A percentile compares a stretch with the other conserved stretches of the same genome.
These are phyloP conservation scores for Nibea coibor DNA, from an alignment of 2,113 vertebrate species.

Conservation along the genomic window DNA sequence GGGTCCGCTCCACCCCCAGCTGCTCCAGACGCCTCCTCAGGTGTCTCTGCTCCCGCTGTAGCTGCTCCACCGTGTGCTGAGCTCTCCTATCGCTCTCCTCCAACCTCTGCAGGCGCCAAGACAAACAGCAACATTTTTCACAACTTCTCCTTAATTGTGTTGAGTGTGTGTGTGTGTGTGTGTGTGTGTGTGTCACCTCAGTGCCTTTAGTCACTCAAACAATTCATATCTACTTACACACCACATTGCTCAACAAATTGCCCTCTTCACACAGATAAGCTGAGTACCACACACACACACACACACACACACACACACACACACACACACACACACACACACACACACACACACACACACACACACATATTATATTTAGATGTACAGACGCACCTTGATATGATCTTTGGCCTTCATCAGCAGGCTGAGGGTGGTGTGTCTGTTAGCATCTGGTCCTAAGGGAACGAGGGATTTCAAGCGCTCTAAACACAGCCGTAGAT, in stretches of 20 bases:
- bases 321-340: not conserved
- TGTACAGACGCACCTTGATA: constrained; percentile 88
- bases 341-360: not conserved
- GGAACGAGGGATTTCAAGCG: constrained; percentile 94
- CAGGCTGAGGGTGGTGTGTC: constrained; percentile 94
- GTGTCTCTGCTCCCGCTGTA: constrained; percentile 93
- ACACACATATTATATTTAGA: too few species aligned
- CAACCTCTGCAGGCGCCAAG: constrained; percentile 84
- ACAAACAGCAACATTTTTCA: too few species aligned
- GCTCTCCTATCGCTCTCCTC: constrained; percentile 92
- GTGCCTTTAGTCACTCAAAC: constrained; percentile 14
- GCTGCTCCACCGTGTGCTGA: constrained; percentile 92
- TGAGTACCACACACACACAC: not conserved
- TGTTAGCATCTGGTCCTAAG: constrained; percentile 88
- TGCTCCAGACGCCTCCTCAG: constrained; percentile 94
- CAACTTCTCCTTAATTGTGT: too few species aligned
- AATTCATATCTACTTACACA: not conserved
- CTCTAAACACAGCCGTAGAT: constrained; percentile 94
- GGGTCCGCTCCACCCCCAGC: constrained; percentile 90
- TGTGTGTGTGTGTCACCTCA: not conserved
- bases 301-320: too few species aligned
- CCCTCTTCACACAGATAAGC: constrained; percentile 16
- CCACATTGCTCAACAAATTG: constrained; percentile 25
- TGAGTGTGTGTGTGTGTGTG: not conserved
- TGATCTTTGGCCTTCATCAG: constrained; percentile 93